Base-by-base conservation (phyloP, 2,113 vertebrate species). In the Rhynchopsitta pachyrhyncha region DNA sequence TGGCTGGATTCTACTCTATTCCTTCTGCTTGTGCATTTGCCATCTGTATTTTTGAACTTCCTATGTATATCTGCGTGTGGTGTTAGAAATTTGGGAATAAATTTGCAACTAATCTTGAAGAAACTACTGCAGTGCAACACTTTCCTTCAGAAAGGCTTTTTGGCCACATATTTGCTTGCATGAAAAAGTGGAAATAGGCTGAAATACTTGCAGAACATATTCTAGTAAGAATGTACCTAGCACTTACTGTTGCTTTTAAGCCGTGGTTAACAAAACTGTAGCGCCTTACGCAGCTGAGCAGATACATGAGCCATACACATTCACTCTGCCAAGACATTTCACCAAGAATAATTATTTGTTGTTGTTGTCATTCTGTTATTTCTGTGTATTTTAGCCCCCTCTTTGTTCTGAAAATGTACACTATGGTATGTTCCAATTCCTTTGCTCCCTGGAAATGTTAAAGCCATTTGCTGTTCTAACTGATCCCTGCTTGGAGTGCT, bases 401-500 rank as follows among this genome's bases (percentile, higher is more conserved):
- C 67, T 97, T 95, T 95, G 73, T 95, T 93, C 78, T 86, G 47
- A 23, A 88, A 93, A 86, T 28, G 37, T 29, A 25, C 71, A 94
- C 52, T 86, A 49, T 63, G n/a, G 81, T 88, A 41, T 59, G 47
- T 97, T 97, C 96, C 73, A 87, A n/a, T 87, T 88, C 84, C 64
- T 94, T 88, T 91, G 67, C 88, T 96, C 86, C 47, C 49, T 95
- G 85, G 90, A 97, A 96, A 93, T 85, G 90, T 90, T 88, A 63
- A 66, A 91, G 77, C 59, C 93, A 92, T 98, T 97, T 98, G 96
- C 87, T 46, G 11, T 94, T 97, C 89, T 93, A 97, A 87, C 86
- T 89, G 95, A 98, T 98, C 93, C 92, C 93, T 93, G 68, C 89
- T 94, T 90, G 81, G 93, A 97, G 89, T 92, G 89, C 96, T 98